Base-by-base conservation (phyloP, 2,888 invertebrate genomes). In the Portevinia maculata region DNA sequence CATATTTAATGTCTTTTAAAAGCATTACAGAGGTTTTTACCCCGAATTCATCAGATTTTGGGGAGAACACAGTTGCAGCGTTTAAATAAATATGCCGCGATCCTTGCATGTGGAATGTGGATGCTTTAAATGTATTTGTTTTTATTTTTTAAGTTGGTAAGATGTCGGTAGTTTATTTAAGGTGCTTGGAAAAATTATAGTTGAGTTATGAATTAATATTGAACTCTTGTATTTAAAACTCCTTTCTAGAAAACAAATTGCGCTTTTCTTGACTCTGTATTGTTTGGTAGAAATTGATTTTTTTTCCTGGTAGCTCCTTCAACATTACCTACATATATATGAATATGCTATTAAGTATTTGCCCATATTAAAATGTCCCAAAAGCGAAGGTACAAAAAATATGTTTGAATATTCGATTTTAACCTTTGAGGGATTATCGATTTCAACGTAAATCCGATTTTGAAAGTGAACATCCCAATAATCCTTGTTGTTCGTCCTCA, bases 1-100 rank as follows among this genome's bases (percentile, higher is more conserved):
- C 67, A 87, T 87, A 81, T 86, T 87, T 86, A 85, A 87, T 87
- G 84, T 55, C 30, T 75, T 85, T 85, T 87, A 87, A 87, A 86
- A 87, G 87, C 85, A 79, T 84, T 70, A 67, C 86, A 55, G 28
- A 76, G 81, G 76, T 65, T 76, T 81, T 70, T 76, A 37, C 62
- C 24, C 11, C 17, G 50, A 75, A 39, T 57, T 44, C 62, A 55
- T 64, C 46, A 37, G 81, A 53, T 76, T 70, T 64, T 52, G 69
- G 13, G 30, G 24, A 57, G 24, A 13, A 24, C 8, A 7, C 13
- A 59, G 17, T 59, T 59, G 41, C 50, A 59, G 11, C 19, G 13
- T 21, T 50, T 11, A 21, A 0, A 0, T 24, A 15, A 17, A 8
- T 4, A 1, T 6, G 21, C 5, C 4, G 28, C n/a, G 5, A 21